phyloP scores from a whole-genome alignment of 1,140 invertebrate species.

The Aphidius gifuensis region DNA sequence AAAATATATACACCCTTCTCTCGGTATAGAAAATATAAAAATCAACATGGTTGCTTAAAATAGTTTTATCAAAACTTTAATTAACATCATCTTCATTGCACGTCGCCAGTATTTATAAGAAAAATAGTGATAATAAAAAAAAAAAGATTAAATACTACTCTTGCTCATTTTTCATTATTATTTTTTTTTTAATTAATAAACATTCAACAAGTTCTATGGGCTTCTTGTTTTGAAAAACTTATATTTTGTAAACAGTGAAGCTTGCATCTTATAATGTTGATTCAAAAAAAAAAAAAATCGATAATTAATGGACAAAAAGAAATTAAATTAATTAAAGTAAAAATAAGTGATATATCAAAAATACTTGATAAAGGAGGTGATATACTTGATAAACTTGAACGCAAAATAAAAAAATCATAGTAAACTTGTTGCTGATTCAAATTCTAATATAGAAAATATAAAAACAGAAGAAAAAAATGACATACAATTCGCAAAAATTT shows the following conservation, averaged over 20 bases:
- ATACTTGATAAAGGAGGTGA: constrained; percentile 64
- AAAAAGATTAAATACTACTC: neutral
- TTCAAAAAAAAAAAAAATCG: too few species aligned
- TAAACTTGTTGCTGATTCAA: constrained; percentile 64
- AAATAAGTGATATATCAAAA: constrained; percentile 55
- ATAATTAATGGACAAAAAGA: constrained; percentile 60
- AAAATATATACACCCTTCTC: constrained; percentile 42
- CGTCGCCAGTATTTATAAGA: constrained; percentile 42
- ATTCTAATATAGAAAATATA: constrained; percentile 68
- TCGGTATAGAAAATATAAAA: constrained; percentile 30
- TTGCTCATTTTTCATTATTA: neutral
- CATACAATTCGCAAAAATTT: constrained; percentile 67
- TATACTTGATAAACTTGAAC: constrained; percentile 65
- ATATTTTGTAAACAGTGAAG: constrained; percentile 48
- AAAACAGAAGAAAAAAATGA: constrained; percentile 69
- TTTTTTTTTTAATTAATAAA: neutral
- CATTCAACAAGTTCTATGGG: neutral
- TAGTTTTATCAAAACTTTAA: constrained; percentile 38
- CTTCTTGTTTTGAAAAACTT: neutral
- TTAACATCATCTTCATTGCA: constrained; percentile 43
- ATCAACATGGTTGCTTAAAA: constrained; percentile 20
- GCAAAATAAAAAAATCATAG: constrained; percentile 67
- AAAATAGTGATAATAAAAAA: constrained; percentile 31
- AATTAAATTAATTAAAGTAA: constrained; percentile 57
- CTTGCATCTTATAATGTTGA: constrained; percentile 57